A percentile compares a stretch with the other conserved stretches of the same genome.
Conservation (phyloP, 2,113 vertebrate species). For the Callocephalon fimbriatum region DNA sequence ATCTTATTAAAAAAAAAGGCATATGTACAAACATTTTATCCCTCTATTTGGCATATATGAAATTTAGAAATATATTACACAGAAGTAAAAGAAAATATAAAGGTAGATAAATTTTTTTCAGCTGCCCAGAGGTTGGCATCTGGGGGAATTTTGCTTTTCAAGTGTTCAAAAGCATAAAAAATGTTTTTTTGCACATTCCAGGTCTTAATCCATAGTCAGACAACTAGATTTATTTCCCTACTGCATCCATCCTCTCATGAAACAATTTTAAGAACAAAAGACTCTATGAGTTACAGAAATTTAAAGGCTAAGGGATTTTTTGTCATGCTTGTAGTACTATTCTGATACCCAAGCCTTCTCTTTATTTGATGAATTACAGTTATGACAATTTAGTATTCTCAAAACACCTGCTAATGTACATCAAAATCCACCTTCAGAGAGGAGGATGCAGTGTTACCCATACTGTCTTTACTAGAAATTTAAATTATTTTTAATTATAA, state of each 20-base stretch:
- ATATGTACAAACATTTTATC: background rate
- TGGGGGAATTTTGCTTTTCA: background rate
- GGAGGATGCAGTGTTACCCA: background rate
- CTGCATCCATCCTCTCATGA: background rate
- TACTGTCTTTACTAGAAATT: background rate
- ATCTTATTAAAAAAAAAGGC: background rate
- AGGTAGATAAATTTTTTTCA: background rate
- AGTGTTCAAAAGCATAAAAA: background rate
- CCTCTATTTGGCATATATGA: background rate
- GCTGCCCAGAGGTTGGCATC: background rate
- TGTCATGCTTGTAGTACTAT: background rate
- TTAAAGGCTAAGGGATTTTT: background rate
- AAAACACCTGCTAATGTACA: background rate
- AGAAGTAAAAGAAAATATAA: background rate
- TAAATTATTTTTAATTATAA: background rate
- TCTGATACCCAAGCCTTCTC: background rate
- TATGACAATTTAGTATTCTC: background rate
- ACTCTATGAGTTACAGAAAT: background rate
- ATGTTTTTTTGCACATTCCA: background rate
- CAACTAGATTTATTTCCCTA: background rate
- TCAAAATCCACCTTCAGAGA: background rate
- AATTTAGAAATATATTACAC: background rate
- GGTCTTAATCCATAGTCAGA: background rate
- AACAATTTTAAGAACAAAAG: background rate
- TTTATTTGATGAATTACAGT: conserved; percentile 11